phyloP scores from a whole-genome alignment of 2,888 invertebrate genomes.

The Bombylius major region DNA sequence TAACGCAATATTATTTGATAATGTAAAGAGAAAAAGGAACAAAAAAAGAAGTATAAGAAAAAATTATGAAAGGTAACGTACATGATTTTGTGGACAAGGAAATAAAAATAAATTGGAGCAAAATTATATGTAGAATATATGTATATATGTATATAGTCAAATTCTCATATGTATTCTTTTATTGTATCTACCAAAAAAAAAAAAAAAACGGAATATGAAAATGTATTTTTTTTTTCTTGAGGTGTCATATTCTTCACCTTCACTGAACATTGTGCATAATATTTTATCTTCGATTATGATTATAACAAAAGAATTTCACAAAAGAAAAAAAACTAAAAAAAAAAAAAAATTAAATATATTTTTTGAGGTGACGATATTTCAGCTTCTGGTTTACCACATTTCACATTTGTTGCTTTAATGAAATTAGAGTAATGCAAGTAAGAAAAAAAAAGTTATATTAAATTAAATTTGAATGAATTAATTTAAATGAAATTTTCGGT shows the following conservation, averaged over 20 bases:
- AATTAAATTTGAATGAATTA: no score
- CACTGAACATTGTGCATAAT: background rate
- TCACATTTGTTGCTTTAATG: background rate
- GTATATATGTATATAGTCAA: no score
- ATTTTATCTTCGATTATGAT: no score
- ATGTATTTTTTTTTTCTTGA: background rate
- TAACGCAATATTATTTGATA: slow-evolving; percentile 6
- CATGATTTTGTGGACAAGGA: no score
- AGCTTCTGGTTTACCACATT: background rate
- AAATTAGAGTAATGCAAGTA: no score
- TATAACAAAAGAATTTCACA: no score
- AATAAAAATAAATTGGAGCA: background rate
- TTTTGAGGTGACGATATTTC: background rate
- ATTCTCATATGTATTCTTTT: no score
- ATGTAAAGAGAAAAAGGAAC: background rate
- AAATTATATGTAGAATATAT: background rate
- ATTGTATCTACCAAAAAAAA: no score
- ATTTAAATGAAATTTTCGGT: no score
- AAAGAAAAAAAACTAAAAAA: no score
- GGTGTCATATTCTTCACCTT: slow-evolving; percentile 5
- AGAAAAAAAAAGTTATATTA: no score
- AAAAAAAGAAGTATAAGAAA: background rate
- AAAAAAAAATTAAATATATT: background rate
- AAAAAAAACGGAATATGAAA: no score
- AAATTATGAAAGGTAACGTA: background rate